A percentile compares a stretch with the other conserved stretches of the same genome.
Evolutionary conservation across 2,888 invertebrate species (phyloP).

Genomic region (Crocallis elinguaria): DNA sequence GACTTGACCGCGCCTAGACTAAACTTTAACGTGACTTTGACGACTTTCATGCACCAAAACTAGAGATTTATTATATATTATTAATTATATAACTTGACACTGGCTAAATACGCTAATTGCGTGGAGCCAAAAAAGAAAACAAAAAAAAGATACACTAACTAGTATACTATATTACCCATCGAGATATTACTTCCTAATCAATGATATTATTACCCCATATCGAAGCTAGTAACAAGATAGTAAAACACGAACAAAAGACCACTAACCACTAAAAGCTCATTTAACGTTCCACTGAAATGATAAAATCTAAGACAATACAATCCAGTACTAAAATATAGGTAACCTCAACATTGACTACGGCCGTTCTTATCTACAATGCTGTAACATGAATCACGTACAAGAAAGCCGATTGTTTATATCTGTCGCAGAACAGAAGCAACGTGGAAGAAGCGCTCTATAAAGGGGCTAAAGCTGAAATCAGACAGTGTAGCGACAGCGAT

Average conservation of each 20-base stretch:
- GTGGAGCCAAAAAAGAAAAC: no score
- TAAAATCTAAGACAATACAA: constrained; percentile 22
- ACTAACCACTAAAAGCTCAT: constrained; percentile 1
- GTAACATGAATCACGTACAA: constrained; percentile 43
- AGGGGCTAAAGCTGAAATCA: no score
- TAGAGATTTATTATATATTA: no score
- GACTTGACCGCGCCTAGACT: no score
- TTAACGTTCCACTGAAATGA: constrained; percentile 7
- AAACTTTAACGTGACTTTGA: no score
- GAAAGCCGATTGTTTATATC: constrained; percentile 43
- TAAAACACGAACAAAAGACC: not conserved
- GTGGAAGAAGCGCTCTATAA: not conserved
- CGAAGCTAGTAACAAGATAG: not conserved
- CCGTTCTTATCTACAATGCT: constrained; percentile 35
- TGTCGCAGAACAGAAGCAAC: constrained; percentile 19
- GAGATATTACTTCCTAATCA: not conserved
- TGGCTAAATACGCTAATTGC: no score
- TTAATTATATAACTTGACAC: no score
- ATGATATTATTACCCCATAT: not conserved
- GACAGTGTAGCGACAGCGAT: no score
- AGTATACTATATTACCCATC: no score
- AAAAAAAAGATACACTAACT: no score
- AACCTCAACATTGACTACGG: constrained; percentile 26
- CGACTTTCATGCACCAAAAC: no score
- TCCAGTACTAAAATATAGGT: constrained; percentile 20